phyloP scores from a whole-genome alignment of 1,140 invertebrate species.

The Drosophila murphyi region DNA sequence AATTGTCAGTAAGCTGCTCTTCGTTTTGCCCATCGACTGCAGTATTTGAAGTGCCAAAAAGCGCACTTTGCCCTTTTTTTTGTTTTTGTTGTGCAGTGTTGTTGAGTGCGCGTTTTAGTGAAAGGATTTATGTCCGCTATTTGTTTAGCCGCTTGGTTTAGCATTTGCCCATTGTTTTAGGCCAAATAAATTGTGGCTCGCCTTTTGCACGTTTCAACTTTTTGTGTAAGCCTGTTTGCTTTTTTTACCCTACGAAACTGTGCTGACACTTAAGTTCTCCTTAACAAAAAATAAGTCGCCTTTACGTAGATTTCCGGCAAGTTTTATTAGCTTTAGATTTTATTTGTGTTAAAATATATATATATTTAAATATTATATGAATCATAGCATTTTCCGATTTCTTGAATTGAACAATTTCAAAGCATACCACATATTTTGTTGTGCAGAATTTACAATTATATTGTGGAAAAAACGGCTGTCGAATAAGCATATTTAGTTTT shows the following conservation, averaged over 20 bases:
- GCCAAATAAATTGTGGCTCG: constrained; percentile 24
- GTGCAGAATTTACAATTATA: too few species aligned
- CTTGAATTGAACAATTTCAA: too few species aligned
- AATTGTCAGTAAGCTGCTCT: constrained; percentile 72
- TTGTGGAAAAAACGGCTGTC: too few species aligned
- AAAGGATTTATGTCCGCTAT: constrained; percentile 73
- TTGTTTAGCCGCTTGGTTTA: constrained; percentile 77
- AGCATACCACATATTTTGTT: too few species aligned
- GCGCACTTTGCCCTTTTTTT: constrained; percentile 55
- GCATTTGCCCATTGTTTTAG: constrained; percentile 61
- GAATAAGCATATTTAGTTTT: too few species aligned
- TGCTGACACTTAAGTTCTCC: constrained; percentile 7
- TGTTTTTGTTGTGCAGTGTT: constrained; percentile 53
- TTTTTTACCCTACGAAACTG: not conserved
- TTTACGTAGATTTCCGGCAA: not conserved
- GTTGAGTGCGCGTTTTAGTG: constrained; percentile 67
- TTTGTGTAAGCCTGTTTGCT: constrained; percentile 28
- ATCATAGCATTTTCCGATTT: too few species aligned
- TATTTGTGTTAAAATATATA: not conserved
- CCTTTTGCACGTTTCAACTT: constrained; percentile 47
- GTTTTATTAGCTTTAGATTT: not conserved
- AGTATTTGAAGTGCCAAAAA: constrained; percentile 78
- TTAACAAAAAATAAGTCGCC: not conserved
- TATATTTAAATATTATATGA: too few species aligned
- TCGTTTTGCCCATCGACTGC: constrained; percentile 41